Base-by-base conservation (phyloP, 2,888 invertebrate species). In the Mesorhabditis spiculigera region DNA sequence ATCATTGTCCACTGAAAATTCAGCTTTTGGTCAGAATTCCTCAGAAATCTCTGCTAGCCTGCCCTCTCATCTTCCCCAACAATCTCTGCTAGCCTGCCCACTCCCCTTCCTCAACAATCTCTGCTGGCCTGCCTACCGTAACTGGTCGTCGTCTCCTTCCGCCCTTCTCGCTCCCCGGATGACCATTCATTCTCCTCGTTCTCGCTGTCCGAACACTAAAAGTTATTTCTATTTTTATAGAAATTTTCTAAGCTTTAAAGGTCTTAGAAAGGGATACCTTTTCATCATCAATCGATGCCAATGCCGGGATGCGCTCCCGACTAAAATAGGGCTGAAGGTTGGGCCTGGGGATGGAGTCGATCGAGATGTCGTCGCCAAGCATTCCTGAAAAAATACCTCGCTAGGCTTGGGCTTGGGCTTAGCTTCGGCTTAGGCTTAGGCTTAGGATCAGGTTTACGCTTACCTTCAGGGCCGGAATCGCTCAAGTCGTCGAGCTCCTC, bases 401-500 rank as follows among this genome's bases (percentile, higher is more conserved):
- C 3, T 28, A 28, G 28, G 28, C 3, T 28, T 28, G 28, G 28
- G 28, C 28, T 28, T 28, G 3, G 28, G 28, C 28, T 28, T 28
- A 28, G 43, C 4, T 43, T 6, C 42, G 43, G 13, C 5, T 43
- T 28, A 28, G 28, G 28, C 28, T 28, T 28, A 28, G 28, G 28
- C 28, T 28, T 28, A 28, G 28, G 28, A 28, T 43, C 43, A 41
- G 6, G 16, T 6, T 63, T 6, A 63, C 16, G 3, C 62, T 80
- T 81, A 41, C 80, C 95, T 3, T 50, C 58, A 13, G 58, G 58
- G 0, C 93, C 95, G 10, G 94, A 95, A 87, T 97, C 97, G 81
- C 94, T 94, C 74, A 96, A 88, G 74, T 95, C 95, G 87, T 96
- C 96, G 79, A 97, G 88, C 87, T 98, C 96, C 89, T 97, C 92